A percentile compares a stretch with the other conserved stretches of the same genome.
Evolutionary conservation across 2,113 vertebrate species (phyloP).

Genomic region (Protomyctophum bolini): DNA sequence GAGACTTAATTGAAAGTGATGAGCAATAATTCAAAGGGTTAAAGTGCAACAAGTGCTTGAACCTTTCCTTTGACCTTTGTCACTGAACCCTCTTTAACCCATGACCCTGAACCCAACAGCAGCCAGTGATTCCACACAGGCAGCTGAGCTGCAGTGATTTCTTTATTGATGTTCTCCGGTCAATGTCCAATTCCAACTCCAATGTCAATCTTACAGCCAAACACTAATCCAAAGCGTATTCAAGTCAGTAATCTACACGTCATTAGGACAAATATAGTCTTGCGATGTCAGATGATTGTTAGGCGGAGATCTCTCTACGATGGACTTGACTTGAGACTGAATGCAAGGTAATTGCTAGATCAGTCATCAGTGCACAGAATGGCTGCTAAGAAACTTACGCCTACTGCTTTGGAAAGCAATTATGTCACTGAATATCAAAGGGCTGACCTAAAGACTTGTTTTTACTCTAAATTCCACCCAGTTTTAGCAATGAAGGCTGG

Average conservation of each 20-base stretch:
- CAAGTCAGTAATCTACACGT: neutral
- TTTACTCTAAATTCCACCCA: too few relatives aligned
- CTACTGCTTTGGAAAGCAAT: too few relatives aligned
- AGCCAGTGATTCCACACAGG: conserved; percentile 22
- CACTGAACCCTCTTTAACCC: conserved; percentile 56
- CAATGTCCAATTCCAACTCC: neutral
- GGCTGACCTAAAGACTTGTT: too few relatives aligned
- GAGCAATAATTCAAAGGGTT: conserved; percentile 59
- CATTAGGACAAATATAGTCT: neutral
- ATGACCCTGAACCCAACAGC: conserved; percentile 22
- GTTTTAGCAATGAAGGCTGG: too few relatives aligned
- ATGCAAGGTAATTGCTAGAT: too few relatives aligned
- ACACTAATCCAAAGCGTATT: neutral
- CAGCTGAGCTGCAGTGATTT: conserved; percentile 6
- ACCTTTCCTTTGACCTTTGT: conserved; percentile 51
- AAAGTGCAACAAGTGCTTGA: conserved; percentile 51
- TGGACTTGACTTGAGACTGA: too few relatives aligned
- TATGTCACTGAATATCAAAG: too few relatives aligned
- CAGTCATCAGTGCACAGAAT: too few relatives aligned
- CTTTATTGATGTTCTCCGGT: neutral
- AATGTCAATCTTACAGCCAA: neutral
- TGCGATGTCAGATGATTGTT: too few relatives aligned
- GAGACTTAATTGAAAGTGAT: conserved; percentile 66
- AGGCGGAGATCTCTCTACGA: too few relatives aligned
- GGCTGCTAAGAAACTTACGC: too few relatives aligned